A percentile compares a stretch with the other conserved stretches of the same genome.
Evolutionary conservation across 2,113 vertebrate genomes (phyloP).

Genomic region (Lycocorax pyrrhopterus): DNA sequence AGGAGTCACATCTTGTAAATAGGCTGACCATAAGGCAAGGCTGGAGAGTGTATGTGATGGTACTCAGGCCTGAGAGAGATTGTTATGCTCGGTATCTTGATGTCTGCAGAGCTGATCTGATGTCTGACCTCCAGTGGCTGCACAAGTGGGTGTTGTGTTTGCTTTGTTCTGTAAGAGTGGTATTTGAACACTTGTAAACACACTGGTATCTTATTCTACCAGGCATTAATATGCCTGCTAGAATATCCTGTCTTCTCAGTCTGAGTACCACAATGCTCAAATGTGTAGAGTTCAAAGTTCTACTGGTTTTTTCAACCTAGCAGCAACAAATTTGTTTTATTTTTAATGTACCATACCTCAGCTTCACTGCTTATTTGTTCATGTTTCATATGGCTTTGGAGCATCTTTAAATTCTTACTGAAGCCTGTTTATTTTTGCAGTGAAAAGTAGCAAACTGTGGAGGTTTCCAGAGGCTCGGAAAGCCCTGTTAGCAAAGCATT

Average conservation of each 20-base stretch:
- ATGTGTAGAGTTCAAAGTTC: neutral
- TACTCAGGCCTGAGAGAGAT: neutral
- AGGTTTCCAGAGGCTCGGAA: constrained; percentile 32
- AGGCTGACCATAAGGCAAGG: neutral
- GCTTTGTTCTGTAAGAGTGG: neutral
- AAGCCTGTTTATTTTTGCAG: constrained; percentile 6
- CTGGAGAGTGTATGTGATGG: neutral
- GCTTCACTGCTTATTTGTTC: neutral
- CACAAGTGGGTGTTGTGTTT: neutral
- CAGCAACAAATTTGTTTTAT: neutral
- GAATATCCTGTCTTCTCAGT: neutral
- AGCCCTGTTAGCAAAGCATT: neutral
- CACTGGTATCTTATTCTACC: neutral
- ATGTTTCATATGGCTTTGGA: neutral
- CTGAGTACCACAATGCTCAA: neutral
- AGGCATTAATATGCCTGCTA: neutral
- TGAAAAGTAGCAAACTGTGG: neutral
- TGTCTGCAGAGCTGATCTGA: neutral
- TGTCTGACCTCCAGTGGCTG: neutral
- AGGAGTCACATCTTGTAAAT: neutral
- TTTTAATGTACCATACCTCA: neutral
- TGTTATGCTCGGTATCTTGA: neutral
- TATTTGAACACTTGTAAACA: neutral
- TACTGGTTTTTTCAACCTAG: neutral
- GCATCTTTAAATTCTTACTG: neutral